phyloP scores from a whole-genome alignment of 1,140 invertebrate species.

The Drosophila ficusphila region DNA sequence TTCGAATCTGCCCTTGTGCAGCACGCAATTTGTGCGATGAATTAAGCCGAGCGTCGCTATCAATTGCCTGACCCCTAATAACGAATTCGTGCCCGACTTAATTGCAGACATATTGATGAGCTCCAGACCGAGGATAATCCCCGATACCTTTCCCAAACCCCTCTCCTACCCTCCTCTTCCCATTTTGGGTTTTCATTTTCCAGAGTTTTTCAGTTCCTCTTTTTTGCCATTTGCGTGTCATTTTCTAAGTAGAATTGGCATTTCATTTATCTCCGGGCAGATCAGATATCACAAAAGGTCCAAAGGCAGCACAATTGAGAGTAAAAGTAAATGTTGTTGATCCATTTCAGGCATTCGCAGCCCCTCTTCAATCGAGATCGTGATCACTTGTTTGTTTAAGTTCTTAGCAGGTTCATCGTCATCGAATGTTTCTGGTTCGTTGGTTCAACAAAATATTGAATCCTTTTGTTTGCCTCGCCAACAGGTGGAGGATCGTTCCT shows the following conservation, averaged over 20 bases:
- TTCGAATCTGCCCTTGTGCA: slow-evolving; percentile 41
- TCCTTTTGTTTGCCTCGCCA: slow-evolving; percentile 48
- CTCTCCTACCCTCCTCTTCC: too few species aligned
- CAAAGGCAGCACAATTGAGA: slow-evolving; percentile 52
- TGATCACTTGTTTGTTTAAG: slow-evolving; percentile 78
- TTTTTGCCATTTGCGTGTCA: slow-evolving; percentile 76
- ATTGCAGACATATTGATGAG: slow-evolving; percentile 66
- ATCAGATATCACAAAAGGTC: slow-evolving; percentile 74
- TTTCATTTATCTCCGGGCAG: slow-evolving; percentile 59
- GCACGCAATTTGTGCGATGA: slow-evolving; percentile 54
- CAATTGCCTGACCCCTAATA: slow-evolving; percentile 64
- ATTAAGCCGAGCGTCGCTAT: slow-evolving; percentile 43
- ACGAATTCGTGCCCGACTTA: slow-evolving; percentile 63
- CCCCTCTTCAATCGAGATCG: slow-evolving; percentile 32
- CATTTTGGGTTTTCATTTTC: slow-evolving; percentile 16
- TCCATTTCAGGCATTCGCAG: slow-evolving; percentile 33
- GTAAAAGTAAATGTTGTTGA: slow-evolving; percentile 75
- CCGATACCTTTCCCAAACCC: slow-evolving; percentile 44
- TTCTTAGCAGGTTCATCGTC: slow-evolving; percentile 72
- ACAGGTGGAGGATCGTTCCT: slow-evolving; percentile 63
- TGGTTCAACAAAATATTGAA: slow-evolving; percentile 73
- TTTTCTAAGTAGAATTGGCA: slow-evolving; percentile 75
- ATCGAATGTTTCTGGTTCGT: slow-evolving; percentile 73
- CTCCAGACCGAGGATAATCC: slow-evolving; percentile 39
- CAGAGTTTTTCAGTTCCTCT: neutral